These are phyloP conservation scores for Etheostoma cragini DNA, from an alignment of 2,113 vertebrate species.

Conservation along the genomic window DNA sequence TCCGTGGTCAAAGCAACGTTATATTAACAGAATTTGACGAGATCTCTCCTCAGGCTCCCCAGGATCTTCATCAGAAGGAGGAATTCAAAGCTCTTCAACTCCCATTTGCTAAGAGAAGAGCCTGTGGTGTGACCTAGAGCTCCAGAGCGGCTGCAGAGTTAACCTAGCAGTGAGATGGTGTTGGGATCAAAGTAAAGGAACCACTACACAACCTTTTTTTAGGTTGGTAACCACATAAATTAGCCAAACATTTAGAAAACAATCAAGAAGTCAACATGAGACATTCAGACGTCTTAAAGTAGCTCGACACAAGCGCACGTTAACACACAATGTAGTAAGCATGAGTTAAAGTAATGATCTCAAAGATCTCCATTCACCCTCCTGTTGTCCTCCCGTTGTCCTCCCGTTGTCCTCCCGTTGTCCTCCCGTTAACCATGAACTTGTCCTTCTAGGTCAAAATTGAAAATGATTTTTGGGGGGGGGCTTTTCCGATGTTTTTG, in stretches of 20 bases:
- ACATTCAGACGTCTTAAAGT: slow-evolving; percentile 44
- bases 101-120: background rate
- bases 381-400: too few species aligned
- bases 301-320: slow-evolving; percentile 24
- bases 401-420: too few species aligned
- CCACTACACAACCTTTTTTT: background rate
- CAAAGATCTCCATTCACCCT: too few species aligned
- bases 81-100: background rate
- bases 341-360: too few species aligned
- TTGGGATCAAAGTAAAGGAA: slow-evolving; percentile 23
- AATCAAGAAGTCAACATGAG: background rate
- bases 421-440: too few species aligned
- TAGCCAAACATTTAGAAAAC: background rate
- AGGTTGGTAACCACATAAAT: background rate
- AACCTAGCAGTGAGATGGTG: background rate
- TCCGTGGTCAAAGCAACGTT: too few species aligned
- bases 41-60: background rate
- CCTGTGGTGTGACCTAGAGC: background rate
- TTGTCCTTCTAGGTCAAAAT: too few species aligned
- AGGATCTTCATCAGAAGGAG: background rate
- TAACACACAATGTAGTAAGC: slow-evolving; percentile 7
- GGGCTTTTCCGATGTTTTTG: too few species aligned
- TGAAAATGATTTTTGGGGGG: too few species aligned
- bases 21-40: background rate
- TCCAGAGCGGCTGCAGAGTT: background rate